These are phyloP conservation scores for Papilio helenus DNA, from an alignment of 1,140 invertebrate genomes.

Conservation along the genomic window DNA sequence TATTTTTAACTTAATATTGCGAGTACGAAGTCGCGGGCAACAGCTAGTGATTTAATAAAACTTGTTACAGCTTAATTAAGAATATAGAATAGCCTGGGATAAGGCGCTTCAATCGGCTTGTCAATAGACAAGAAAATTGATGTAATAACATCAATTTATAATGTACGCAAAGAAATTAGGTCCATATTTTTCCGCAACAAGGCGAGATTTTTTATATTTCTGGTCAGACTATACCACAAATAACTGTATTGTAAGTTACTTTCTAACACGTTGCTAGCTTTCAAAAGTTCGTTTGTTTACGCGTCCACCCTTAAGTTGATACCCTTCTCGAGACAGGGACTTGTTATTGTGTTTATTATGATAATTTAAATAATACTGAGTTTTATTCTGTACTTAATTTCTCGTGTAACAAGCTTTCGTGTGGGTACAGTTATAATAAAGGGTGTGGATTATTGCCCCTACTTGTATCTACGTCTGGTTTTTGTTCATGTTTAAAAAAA, in stretches of 20 bases:
- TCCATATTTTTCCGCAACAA: too few species aligned
- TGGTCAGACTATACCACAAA: not conserved
- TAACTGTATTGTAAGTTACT: not conserved
- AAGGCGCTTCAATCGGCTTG: too few species aligned
- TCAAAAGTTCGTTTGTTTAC: conserved; percentile 7
- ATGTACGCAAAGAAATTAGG: too few species aligned
- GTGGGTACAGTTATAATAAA: not conserved
- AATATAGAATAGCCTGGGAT: too few species aligned
- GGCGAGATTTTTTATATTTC: too few species aligned
- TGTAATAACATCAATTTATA: too few species aligned
- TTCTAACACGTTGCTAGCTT: not conserved
- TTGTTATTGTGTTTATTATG: conserved; percentile 14
- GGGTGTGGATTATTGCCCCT: not conserved
- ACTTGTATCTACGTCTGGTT: not conserved
- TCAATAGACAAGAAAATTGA: too few species aligned
- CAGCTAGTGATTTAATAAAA: not conserved
- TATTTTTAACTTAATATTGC: too few species aligned
- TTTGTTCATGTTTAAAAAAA: not conserved
- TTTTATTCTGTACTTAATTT: not conserved
- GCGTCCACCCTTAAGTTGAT: conserved; percentile 10
- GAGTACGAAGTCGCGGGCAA: too few species aligned
- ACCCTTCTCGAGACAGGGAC: conserved; percentile 4
- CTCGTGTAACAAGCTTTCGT: not conserved
- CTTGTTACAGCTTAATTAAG: not conserved
- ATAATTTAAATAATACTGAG: conserved; percentile 11